Base-by-base conservation (phyloP, 2,113 vertebrate genomes). In the Fregata magnificens region DNA sequence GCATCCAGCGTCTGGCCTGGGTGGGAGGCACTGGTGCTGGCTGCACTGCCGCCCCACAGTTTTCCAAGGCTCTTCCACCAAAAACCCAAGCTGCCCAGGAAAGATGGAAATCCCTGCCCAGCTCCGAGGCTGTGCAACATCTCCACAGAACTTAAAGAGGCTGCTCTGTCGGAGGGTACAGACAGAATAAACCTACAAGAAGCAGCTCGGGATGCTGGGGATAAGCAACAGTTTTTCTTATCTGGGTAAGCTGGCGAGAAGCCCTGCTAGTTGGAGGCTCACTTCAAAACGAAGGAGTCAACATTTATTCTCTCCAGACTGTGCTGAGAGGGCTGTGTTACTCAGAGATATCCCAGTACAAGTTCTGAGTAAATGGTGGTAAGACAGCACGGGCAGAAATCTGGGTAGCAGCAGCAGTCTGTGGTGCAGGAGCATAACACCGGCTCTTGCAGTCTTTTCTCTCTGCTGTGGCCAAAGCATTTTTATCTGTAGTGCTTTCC, bases 21-120 rank as follows among this genome's bases (percentile, higher is more conserved):
- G 13, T 42, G n/a, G 26, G 10, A 61, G 21, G n/a, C 40, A 92
- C 9, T 0, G 0, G 16, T 18, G 26, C 31, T 1, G 0, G 11
- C 19, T 45, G 24, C 9, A 11, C 55, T 65, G 34, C 13, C 22
- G 32, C 17, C 10, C 49, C 3, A 1, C 38, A 63, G 36, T 36
- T 70, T 82, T 63, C 19, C 28, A 15, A 71, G 50, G 52, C 45
- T 65, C 34, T 88, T 58, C 34, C 58, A 72, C 12, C 25, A 83
- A 72, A 84, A 69, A 7, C 2, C 3, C 3, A 11, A 85, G 62
- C 47, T 74, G 67, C 26, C 16, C 32, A 10, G 24, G 42, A 62
- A 80, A 47, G 11, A 22, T 56, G 24, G 36, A 69, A 45, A 44
- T 3, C 5, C 32, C 49, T 80, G 28, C 16, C 49, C 22, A 50